Base-by-base conservation (phyloP, 2,797 vertebrate species). In the Loriculus beryllinus region DNA sequence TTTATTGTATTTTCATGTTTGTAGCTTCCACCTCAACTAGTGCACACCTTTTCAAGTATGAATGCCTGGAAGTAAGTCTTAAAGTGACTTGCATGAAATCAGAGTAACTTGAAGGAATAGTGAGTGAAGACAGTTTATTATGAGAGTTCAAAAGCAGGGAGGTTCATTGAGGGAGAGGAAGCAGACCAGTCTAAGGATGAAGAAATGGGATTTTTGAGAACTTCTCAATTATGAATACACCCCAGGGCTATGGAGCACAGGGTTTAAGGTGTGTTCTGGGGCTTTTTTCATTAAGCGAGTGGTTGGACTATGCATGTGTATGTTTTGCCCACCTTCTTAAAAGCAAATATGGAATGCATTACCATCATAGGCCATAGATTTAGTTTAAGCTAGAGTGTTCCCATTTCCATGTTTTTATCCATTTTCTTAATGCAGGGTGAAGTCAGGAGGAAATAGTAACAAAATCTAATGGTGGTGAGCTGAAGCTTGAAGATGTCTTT, bases 311-410 rank as follows among this genome's bases (percentile, higher is more conserved):
- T 3, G 2, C 9, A 0, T 5, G 14, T 19, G 6, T 52, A 2
- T 43, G 28, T 26, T 70, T 26, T 52, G 68, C 68, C 42, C 42
- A 7, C 0, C 0, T 4, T 16, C 19, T 12, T 63, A 26, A 84
- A 78, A 84, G 42, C 22, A 23, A 9, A 9, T 6, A 17, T 0
- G 0, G 52, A 39, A 9, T 35, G 33, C 4, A 0, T 14, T 33
- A 31, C 15, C 7, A 3, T 51, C 1, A 0, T 7, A 23, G 75
- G 13, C 52, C 71, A 14, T 40, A 64, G 75, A 12, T 77, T 31
- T 43, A 35, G 23, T 68, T 49, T 75, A 62, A 71, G 22, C 28
- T 25, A 33, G 37, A 26, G 15, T 15, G 35, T 68, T 87, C 23
- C 51, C 6, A 28, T 82, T 88, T 62, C 10, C 0, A 0, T 70